Evolutionary conservation across 2,888 invertebrate genomes (phyloP), one percentile per base, ranked within the genome.

Genomic region (Apodemia mormo): DNA sequence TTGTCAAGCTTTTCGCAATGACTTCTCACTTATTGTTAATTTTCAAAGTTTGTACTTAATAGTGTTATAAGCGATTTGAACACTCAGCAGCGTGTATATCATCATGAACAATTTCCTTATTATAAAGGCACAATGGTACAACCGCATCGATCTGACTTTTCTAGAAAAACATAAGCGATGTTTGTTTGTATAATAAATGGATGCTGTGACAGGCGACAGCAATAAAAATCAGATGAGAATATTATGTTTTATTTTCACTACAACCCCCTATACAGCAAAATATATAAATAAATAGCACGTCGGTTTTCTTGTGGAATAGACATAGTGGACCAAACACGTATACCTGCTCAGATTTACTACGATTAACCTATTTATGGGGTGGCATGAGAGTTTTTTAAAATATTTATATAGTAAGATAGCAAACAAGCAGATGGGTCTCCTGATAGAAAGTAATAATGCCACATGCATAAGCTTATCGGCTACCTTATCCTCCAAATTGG

Each of bases 171-270:
- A 82, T 89, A 89, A 91, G 86, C 84, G 85, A 87, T 87, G 86
- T 90, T 89, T 89, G 87, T 91, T 91, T 92, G 91, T 92, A 89
- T 84, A 83, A 84, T 87, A 87, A 89, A 89, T 83, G 80, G 85
- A 89, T 87, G 93, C 93, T 93, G 92, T 88, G 80, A 91, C 49
- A 49, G 49, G 49, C 6, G 49, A 49, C 90, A 92, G 93, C 93
- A 93, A 93, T 93, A 91, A 93, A 90, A 87, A 89, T 90, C 88
- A 56, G 45, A 45, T 12, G 12, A 14, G 12, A 40, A 33, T 29
- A 14, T 30, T 65, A 29, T 68, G 61, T 70, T 66, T 71, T 67
- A 68, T 70, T 70, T 70, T 72, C 9, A 58, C 0, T 45, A 1
- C 12, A 2, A 43, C 9, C 43, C 3, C 43, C 43, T 43, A 10